phyloP scores from a whole-genome alignment of 53 echinoderm and acorn worm species.

The Hippasteria phrygiana region DNA sequence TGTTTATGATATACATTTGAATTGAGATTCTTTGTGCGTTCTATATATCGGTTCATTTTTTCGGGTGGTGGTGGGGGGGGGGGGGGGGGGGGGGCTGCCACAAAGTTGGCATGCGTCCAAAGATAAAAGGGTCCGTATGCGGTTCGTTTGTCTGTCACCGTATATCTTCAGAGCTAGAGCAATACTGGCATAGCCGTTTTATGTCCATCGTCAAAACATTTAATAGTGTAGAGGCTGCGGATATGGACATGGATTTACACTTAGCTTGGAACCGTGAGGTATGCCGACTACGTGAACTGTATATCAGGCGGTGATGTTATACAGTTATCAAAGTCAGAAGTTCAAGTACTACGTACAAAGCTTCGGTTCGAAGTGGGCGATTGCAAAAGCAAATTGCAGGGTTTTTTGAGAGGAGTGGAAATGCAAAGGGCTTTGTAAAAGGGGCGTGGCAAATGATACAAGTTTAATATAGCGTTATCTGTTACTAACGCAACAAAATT shows the following conservation, averaged over 20 bases:
- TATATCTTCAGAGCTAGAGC: not conserved
- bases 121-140: not conserved
- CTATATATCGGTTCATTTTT: not conserved
- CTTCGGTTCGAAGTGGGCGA: not conserved
- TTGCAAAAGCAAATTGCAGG: not conserved
- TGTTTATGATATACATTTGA: not conserved
- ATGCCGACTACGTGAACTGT: not conserved
- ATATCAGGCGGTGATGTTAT: not conserved
- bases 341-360: not conserved
- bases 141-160: not conserved
- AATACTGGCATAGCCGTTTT: constrained; percentile 5
- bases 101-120: not conserved
- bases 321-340: not conserved
- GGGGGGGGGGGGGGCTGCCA: too few relatives aligned
- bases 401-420: not conserved
- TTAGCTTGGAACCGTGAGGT: not conserved
- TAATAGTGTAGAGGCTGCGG: constrained; percentile 10
- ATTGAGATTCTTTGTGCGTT: not conserved
- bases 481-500: too few relatives aligned
- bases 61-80: too few relatives aligned
- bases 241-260: constrained; percentile 18
- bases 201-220: constrained; percentile 34
- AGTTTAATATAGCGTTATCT: not conserved
- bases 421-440: not conserved
- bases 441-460: not conserved